Percentiles rank a stretch among this genome's conserved stretches.
Conservation (phyloP, 2,888 invertebrate genomes). For the Actias luna region DNA sequence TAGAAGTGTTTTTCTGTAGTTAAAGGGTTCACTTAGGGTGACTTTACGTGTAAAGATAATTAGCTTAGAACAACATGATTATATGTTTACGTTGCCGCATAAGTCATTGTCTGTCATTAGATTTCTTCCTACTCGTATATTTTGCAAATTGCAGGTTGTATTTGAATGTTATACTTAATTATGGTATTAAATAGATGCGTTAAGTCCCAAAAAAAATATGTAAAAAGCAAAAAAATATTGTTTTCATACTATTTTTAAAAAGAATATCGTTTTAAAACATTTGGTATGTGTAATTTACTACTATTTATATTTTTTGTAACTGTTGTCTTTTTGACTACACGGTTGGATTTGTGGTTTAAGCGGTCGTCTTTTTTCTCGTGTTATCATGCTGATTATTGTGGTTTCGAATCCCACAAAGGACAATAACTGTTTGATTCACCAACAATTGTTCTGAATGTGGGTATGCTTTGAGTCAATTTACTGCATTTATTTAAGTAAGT, state of each 20-base stretch:
- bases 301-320: no score
- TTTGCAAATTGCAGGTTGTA: conserved; percentile 19
- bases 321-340: no score
- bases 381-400: no score
- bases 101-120: conserved; percentile 24
- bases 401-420: no score
- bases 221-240: background rate
- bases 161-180: background rate
- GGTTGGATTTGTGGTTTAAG: no score
- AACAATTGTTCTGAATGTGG: no score
- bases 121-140: conserved; percentile 8
- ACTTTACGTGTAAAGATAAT: conserved; percentile 22
- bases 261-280: no score
- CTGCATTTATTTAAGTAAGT: no score
- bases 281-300: no score
- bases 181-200: background rate
- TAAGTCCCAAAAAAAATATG: background rate
- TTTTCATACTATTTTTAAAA: background rate
- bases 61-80: conserved; percentile 23
- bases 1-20: background rate
- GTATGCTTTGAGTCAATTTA: no score
- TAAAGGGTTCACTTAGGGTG: conserved; percentile 17
- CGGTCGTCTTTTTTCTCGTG: no score
- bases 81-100: conserved; percentile 23
- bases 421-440: no score